Evolutionary conservation across 2,888 invertebrate genomes (phyloP).

Genomic region (Ophraella communa): DNA sequence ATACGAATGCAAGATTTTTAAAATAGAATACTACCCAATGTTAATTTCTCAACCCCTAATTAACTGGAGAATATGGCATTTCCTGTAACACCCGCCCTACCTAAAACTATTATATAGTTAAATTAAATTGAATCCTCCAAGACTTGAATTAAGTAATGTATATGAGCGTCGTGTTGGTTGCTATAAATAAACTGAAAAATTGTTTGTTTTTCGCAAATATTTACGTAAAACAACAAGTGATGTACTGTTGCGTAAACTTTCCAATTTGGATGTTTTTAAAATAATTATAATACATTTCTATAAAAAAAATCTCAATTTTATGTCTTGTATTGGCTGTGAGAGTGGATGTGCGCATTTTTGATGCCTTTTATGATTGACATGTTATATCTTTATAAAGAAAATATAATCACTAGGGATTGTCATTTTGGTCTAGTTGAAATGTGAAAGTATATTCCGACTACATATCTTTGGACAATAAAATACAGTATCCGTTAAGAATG

Average conservation of each 20-base stretch:
- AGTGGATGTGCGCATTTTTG: conserved; percentile 10
- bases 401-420: conserved; percentile 18
- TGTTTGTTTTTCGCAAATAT: too few species aligned
- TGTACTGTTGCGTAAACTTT: not conserved
- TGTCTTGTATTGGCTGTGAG: conserved; percentile 24
- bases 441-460: not conserved
- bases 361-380: conserved; percentile 4
- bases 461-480: not conserved
- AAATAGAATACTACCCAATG: too few species aligned
- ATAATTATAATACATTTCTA: not conserved
- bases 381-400: conserved; percentile 1
- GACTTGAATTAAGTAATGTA: too few species aligned
- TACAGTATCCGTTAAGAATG: not conserved
- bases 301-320: conserved; percentile 13
- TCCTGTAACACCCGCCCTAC: too few species aligned
- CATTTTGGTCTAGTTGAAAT: conserved; percentile 1
- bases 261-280: not conserved
- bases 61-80: too few species aligned
- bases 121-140: too few species aligned
- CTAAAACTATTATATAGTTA: too few species aligned
- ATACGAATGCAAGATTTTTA: too few species aligned
- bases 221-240: too few species aligned
- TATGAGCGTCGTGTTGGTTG: too few species aligned
- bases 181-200: too few species aligned
- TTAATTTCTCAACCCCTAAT: too few species aligned